Evolutionary conservation across 2,113 vertebrate species (phyloP).

Genomic region (Hippoglossus stenolepis): DNA sequence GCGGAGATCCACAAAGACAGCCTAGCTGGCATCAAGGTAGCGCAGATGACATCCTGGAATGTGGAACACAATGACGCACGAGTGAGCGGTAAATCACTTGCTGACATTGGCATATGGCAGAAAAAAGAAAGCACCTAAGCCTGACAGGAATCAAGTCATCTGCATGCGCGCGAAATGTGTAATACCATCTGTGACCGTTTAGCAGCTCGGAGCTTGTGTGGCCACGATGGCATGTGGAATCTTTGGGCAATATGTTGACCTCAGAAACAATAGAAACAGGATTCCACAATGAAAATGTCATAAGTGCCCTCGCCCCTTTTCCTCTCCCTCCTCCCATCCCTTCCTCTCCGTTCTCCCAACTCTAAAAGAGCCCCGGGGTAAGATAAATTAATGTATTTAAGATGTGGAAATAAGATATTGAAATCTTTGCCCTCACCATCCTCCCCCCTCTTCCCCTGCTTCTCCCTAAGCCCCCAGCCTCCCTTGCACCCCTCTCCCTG

Average conservation of each 20-base stretch:
- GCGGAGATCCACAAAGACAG: constrained; percentile 23
- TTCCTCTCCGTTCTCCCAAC: constrained; percentile 64
- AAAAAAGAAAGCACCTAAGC: constrained; percentile 37
- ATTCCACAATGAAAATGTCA: constrained; percentile 82
- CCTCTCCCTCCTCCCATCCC: constrained; percentile 65
- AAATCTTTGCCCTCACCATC: constrained; percentile 79
- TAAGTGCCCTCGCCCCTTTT: constrained; percentile 73
- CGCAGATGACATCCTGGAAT: constrained; percentile 69
- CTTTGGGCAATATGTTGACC: constrained; percentile 77
- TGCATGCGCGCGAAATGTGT: constrained; percentile 57
- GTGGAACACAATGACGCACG: constrained; percentile 54
- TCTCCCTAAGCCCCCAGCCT: constrained; percentile 59
- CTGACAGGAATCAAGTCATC: constrained; percentile 72
- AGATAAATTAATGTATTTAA: constrained; percentile 84
- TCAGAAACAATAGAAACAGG: constrained; percentile 79
- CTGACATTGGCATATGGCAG: constrained; percentile 65
- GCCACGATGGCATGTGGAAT: constrained; percentile 78
- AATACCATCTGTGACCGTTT: constrained; percentile 76
- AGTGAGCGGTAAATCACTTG: constrained; percentile 56
- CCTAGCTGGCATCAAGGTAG: constrained; percentile 58
- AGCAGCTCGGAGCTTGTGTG: constrained; percentile 69
- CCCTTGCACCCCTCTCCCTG: constrained; percentile 51
- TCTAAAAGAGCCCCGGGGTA: constrained; percentile 74
- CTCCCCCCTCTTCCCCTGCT: constrained; percentile 70
- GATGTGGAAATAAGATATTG: constrained; percentile 86